Evolutionary conservation across 2,113 vertebrate genomes (phyloP), one percentile per base, ranked within the genome.

Genomic region (Phainopepla nitens): DNA sequence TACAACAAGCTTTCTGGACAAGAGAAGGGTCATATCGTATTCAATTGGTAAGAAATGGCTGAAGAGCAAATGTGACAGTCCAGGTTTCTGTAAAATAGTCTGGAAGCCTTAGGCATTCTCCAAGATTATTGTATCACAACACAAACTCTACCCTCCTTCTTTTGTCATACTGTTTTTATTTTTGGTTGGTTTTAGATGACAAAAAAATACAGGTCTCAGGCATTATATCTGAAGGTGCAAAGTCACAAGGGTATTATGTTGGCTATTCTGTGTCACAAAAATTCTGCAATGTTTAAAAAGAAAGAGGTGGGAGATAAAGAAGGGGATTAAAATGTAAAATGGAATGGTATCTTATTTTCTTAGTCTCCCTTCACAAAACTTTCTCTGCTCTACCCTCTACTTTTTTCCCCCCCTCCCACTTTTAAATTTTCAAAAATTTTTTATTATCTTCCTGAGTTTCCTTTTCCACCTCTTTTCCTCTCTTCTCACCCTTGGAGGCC

Each of bases 321-420:
- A n/a, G 20, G 75, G 4, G 7, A 35, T 7, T 58, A 53, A 79
- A 80, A 56, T 50, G 3, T 54, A 6, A 71, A 82, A 27, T 44
- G 9, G 14, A 64, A 66, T 29, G 9, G 2, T n/a, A 8, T 49
- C 4, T 18, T 28, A 70, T 65, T 33, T 15, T 64, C 50, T 39
- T 44, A 15, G 19, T 41, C 13, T n/a, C 10, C 13, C 17, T 70
- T 73, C 41, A 62, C 45, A 65, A 11, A 69, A 7, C 16, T 69
- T n/a, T 78, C 6, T 39, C 47, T 78, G 36, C 22, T 57, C 24
- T 70, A 5, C 4, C 4, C 6, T 29, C 65, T 29, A 27, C 10
- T 60, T 3, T 13, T 17, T 25, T 51, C 2, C 0, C 0, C 0
- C 2, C 8, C n/a, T n/a, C n/a, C 2, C 6, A 1, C 21, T 61